Evolutionary conservation across 2,113 vertebrate genomes (phyloP), one percentile per base, ranked within the genome.

Genomic region (Sturnus vulgaris): DNA sequence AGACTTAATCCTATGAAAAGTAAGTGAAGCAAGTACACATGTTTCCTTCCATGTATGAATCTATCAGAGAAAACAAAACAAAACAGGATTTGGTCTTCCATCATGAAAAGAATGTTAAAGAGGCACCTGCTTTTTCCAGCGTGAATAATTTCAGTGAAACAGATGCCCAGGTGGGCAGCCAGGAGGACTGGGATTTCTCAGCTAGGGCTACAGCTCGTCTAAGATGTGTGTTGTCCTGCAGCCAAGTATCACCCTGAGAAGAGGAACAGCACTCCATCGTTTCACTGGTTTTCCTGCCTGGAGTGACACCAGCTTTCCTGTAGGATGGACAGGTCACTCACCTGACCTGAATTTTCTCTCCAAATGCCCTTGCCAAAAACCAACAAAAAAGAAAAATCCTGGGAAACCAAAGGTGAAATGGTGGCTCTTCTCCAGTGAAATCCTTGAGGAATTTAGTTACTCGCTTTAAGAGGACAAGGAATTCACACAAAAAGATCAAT

Each of bases 221-320:
- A 55, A 81, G n/a, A 63, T 2, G 9, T 15, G 14, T 9, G 15
- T 20, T 52, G 44, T 64, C 35, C 47, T 10, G 17, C 69, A 60
- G 52, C 0, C 1, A 28, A 37, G 40, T 23, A 17, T 35, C 31
- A 39, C 60, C 18, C 52, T 33, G 63, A 86, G 63, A 71, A 82
- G 66, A 61, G 90, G 65, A 30, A 35, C 27, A 49, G 42, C 12
- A 33, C 23, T 70, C 35, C 4, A 1, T 11, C 0, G 0, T 63
- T 77, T 28, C 0, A 0, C 25, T 73, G 63, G 3, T 25, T 77
- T 59, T 83, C 53, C 50, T 73, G 31, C 33, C 24, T 24, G 4
- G 21, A 70, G 14, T 10, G 10, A 19, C n/a, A 53, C 46, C 30
- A 30, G 12, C 23, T 93, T 60, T 86, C 59, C 59, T 47, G 18